Conservation (phyloP, 2,888 invertebrate species). For the Rhynchonema sp. region DNA sequence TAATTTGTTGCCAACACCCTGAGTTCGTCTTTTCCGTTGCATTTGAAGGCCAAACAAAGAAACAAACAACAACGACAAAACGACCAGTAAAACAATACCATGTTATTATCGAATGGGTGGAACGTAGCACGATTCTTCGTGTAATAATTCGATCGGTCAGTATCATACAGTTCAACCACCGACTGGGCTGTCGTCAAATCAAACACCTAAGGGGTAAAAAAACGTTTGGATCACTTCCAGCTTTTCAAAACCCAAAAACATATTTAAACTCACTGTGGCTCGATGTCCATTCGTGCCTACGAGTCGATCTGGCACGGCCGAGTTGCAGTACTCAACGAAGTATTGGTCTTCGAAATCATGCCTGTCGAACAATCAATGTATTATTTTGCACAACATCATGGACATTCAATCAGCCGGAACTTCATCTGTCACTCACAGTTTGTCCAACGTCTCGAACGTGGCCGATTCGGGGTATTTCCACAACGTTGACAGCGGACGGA, state of each 20-base stretch:
- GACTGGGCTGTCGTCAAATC: conserved; percentile 61
- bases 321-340: conserved; percentile 72
- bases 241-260: background rate
- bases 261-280: conserved; percentile 35
- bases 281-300: conserved; percentile 67
- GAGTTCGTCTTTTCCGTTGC: too few relatives aligned
- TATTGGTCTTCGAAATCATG: conserved; percentile 59
- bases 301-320: conserved; percentile 56
- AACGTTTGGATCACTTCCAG: too few relatives aligned
- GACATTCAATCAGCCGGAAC: too few relatives aligned
- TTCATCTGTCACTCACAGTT: background rate
- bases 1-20: background rate
- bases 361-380: too few relatives aligned
- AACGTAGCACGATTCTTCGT: conserved; percentile 80
- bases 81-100: background rate
- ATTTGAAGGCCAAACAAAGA: too few relatives aligned
- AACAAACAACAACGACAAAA: background rate
- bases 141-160: conserved; percentile 72
- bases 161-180: conserved; percentile 49
- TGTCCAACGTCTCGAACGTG: conserved; percentile 4
- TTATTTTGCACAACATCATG: too few relatives aligned
- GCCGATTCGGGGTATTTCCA: conserved; percentile 45
- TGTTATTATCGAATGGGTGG: conserved; percentile 63
- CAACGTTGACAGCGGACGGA: conserved; percentile 57
- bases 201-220: conserved; percentile 43